Conservation (phyloP, 2,113 vertebrate genomes). For the Anas platyrhynchos region DNA sequence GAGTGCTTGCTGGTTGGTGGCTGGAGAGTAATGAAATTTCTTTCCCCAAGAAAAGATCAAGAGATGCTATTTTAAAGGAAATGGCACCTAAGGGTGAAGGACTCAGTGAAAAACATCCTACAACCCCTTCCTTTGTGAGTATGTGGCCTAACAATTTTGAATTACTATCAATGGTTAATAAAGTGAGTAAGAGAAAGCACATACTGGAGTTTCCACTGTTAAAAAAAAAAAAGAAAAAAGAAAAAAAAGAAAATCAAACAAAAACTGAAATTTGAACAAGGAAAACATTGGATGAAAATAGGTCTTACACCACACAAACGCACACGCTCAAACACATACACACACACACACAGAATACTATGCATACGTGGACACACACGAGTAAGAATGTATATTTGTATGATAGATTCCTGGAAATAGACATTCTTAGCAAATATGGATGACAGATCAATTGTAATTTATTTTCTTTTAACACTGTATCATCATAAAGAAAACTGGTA, state of each 20-base stretch:
- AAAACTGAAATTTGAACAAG: conserved; percentile 62
- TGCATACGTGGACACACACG: conserved; percentile 70
- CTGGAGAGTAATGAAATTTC: conserved; percentile 52
- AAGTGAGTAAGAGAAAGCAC: conserved; percentile 68
- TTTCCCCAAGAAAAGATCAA: conserved; percentile 28
- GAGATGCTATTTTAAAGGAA: conserved; percentile 43
- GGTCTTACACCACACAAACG: conserved; percentile 54
- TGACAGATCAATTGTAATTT: conserved; percentile 90
- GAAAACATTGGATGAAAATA: conserved; percentile 59
- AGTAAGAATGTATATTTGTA: conserved; percentile 79
- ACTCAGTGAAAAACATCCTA: conserved; percentile 11
- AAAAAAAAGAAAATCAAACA: conserved; percentile 44
- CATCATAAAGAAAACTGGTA: conserved; percentile 89
- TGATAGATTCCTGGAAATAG: conserved; percentile 80
- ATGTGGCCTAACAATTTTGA: conserved; percentile 60
- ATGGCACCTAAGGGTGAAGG: conserved; percentile 29
- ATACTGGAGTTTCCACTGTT: conserved; percentile 72
- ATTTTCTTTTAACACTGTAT: conserved; percentile 89
- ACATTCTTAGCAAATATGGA: conserved; percentile 89
- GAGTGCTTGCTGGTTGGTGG: conserved; percentile 55
- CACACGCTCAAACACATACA: conserved; percentile 36
- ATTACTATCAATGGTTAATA: conserved; percentile 54
- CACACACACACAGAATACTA: conserved; percentile 60
- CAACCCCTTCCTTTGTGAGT: conserved; percentile 50
- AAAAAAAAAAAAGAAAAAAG: conserved; percentile 4